Evolutionary conservation across 2,888 invertebrate species (phyloP), one percentile per base, ranked within the genome.

Genomic region (Eupithecia tripunctaria): DNA sequence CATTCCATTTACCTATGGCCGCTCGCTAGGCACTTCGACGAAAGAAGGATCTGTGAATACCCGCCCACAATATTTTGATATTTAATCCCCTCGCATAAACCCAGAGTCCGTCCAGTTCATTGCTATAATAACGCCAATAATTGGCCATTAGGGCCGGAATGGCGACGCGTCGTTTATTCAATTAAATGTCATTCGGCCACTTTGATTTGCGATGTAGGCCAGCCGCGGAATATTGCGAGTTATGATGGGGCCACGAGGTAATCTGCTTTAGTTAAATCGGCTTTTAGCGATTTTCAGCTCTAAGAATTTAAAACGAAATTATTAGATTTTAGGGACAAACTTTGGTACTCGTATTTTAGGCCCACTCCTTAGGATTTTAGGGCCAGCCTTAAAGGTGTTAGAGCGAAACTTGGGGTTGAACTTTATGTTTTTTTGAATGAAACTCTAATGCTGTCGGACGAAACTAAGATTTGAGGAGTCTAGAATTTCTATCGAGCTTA

Each of bases 161-260:
- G 76, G 71, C 71, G 75, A 68, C 73, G 70, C 74, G 72, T 59
- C 73, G 73, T 78, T 75, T 73, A 79, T 81, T 80, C 82, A 83
- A 84, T 83, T 80, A 85, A 86, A 86, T 86, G 85, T 84, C 85
- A 86, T 72, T 84, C 59, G 82, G 71, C 70, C 80, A 79, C 60
- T 75, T 74, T 74, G 77, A 80, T 77, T 77, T 76, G 75, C 62
- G 71, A 77, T 78, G 77, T 82, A 79, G 77, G 82, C 71, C 78
- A 71, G 51, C 43, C 43, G 51, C 12, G 71, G 66, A 68, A 65
- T 72, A 69, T 69, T 38, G 65, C 47, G 25, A 65, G 66, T 43
- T 63, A 70, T 67, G 67, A n/a, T 25, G 38, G 21, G 68, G 59
- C 59, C 51, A 68, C 65, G 36, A 59, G 68, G 60, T 63, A 29